phyloP scores from a whole-genome alignment of 2,113 vertebrate species.

The Heterocephalus glaber region DNA sequence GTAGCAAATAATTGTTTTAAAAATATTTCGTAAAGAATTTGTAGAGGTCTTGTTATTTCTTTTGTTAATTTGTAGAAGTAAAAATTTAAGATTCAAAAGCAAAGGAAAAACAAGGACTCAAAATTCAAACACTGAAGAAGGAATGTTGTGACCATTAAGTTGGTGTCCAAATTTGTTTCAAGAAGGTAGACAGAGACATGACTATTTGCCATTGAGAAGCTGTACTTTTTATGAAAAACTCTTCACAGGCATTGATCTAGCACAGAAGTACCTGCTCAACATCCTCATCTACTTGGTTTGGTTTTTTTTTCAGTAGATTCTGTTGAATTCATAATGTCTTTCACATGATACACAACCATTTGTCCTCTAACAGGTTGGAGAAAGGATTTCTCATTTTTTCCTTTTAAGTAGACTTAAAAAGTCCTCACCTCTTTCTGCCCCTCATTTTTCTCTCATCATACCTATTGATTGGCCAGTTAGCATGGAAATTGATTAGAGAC shows the following conservation, averaged over 20 bases:
- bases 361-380: background rate
- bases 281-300: background rate
- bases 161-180: background rate
- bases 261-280: no score
- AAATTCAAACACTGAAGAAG: background rate
- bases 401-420: background rate
- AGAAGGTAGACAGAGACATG: background rate
- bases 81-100: slow-evolving; percentile 56
- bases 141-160: background rate
- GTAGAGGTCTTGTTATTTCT: background rate
- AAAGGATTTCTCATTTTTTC: slow-evolving; percentile 29
- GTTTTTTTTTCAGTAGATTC: background rate
- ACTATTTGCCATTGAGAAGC: background rate
- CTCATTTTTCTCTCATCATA: background rate
- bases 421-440: background rate
- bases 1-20: slow-evolving; percentile 68
- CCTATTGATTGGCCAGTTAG: background rate
- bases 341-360: background rate
- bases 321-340: background rate
- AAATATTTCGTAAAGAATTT: slow-evolving; percentile 9
- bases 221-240: background rate
- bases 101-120: background rate
- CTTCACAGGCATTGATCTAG: background rate
- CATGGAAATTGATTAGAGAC: background rate
- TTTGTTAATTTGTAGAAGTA: background rate